Evolutionary conservation across 2,797 vertebrate genomes (phyloP), one percentile per base, ranked within the genome.

Genomic region (Adelosebastes latens): DNA sequence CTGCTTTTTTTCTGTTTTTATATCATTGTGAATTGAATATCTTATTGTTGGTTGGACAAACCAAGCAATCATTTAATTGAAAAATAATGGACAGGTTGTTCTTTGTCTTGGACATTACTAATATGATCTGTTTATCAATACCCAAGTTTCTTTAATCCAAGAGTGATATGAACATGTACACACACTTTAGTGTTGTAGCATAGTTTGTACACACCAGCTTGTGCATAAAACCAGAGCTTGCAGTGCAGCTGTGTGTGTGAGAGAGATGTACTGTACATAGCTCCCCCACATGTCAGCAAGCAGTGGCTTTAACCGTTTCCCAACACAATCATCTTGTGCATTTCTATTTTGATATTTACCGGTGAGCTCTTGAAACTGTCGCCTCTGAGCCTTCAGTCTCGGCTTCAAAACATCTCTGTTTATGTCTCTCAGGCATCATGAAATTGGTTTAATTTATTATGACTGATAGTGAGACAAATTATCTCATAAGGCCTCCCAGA

Each of bases 301-400:
- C 16, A 24, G 60, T 12, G 29, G 34, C 60, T 74, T 56, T 68
- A 83, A 80, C 49, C 34, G 59, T 84, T 82, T 34, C 27, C 22
- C 62, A 61, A 13, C 42, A 39, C 67, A 32, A 22, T 62, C 67
- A 42, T 66, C 22, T 18, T 10, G 1, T 29, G 14, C 60, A 11
- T 59, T 70, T 22, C 16, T 74, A 63, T 65, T 71, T 74, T 58
- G 27, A 60, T 55, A 63, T 70, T 76, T 63, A 16, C 29, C 13
- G 0, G 32, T 22, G 24, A 1, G 29, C 12, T 76, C 42, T 59
- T n/a, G 25, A 22, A 42, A 42, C 4, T 4, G 22, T 42, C 13
- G 8, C 39, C 20, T 52, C 59, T 2, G 11, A 77, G 53, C 55
- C 27, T n/a, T 64, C 7, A 65, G 53, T 22, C 29, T 1, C 11